Percentiles rank a stretch among this genome's conserved stretches.
These are phyloP conservation scores for Zootermopsis nevadensis DNA, from an alignment of 2,888 invertebrate species.

Conservation along the genomic window DNA sequence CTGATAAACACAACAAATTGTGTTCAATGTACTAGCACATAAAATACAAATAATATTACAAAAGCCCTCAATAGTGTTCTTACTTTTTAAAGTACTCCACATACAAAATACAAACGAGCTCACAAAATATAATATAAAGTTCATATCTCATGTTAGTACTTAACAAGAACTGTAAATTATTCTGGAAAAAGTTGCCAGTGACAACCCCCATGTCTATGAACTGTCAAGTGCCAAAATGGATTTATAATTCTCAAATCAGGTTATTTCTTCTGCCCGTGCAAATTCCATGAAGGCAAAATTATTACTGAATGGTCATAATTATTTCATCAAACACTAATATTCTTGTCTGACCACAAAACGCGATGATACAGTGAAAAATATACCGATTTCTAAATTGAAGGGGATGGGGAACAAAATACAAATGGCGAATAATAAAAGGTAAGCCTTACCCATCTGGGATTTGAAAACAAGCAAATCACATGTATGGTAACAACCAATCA, in stretches of 20 bases:
- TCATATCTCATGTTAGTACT: too few relatives aligned
- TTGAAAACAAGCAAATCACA: constrained; percentile 16
- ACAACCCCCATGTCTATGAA: constrained; percentile 19
- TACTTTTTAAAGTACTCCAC: too few relatives aligned
- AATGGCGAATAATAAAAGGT: constrained; percentile 41
- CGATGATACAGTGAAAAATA: background rate
- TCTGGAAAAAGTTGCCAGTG: background rate
- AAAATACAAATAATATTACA: too few relatives aligned
- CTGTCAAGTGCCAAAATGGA: constrained; percentile 1
- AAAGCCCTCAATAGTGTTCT: too few relatives aligned
- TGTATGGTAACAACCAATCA: background rate
- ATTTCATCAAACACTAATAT: background rate
- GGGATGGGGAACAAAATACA: constrained; percentile 42
- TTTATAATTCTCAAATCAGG: background rate
- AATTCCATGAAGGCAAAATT: too few relatives aligned
- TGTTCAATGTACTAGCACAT: too few relatives aligned
- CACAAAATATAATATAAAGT: too few relatives aligned
- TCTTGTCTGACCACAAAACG: background rate
- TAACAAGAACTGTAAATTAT: background rate
- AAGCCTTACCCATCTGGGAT: constrained; percentile 43
- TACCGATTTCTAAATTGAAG: constrained; percentile 15
- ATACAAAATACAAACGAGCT: too few relatives aligned
- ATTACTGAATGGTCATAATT: background rate
- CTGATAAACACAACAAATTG: too few relatives aligned
- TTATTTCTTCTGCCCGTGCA: too few relatives aligned